Base-by-base conservation (phyloP, 2,888 invertebrate species). In the Lypha dubia region DNA sequence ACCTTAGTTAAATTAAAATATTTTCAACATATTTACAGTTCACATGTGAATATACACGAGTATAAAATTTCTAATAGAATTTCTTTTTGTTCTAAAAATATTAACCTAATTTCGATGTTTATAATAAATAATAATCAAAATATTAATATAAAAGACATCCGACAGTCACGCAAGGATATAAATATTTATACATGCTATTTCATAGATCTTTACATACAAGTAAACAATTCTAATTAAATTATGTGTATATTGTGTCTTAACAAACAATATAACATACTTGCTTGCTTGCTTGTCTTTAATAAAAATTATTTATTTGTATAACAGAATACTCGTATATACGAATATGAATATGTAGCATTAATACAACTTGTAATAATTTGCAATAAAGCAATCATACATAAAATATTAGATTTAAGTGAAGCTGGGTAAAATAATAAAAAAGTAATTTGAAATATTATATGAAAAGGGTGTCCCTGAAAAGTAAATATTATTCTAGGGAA, bases 201-300 rank as follows among this genome's bases (percentile, higher is more conserved):
- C 17, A 32, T 7, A 67, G 7, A 35, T 22, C 2, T 5, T 15
- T 51, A 65, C 9, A 6, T 28, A 65, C 28, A 35, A 35, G 38
- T 13, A 53, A 41, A 68, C 32, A 41, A 41, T 41, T 79, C 22
- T 68, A 68, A 84, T 80, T 84, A 71, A 80, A 67, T 77, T 77
- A 58, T 75, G 32, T 80, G 76, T 68, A 46, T 73, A 68, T 80
- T 73, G 76, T 68, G 46, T 73, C 73, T 41, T 77, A 56, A 56
- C 46, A 80, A 84, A 80, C 56, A 84, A 68, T 63, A 68, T 63
- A 67, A 84, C 73, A 77, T 62, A n/a, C n/a, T n/a, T n/a, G n/a
- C 28, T 28, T 58, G 8, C 4, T 28, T 17, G 22, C 13, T 58
- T 75, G 49, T 71, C 75, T 71, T 79, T 53, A 46, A 76, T 71